A percentile compares a stretch with the other conserved stretches of the same genome.
Evolutionary conservation across 2,888 invertebrate genomes (phyloP).

Genomic region (Nudaria mundana): DNA sequence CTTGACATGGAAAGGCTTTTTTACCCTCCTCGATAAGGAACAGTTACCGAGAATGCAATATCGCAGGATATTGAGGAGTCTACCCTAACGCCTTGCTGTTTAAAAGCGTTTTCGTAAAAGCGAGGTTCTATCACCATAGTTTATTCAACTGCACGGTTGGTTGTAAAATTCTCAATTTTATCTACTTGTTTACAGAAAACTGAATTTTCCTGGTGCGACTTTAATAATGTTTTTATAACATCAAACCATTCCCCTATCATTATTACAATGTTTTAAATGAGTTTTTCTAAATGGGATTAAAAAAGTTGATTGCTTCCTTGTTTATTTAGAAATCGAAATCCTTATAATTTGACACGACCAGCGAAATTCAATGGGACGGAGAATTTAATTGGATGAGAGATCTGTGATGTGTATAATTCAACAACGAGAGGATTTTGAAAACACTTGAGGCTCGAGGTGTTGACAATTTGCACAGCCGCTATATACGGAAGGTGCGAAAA

Average conservation of each 20-base stretch:
- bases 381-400: conserved; percentile 15
- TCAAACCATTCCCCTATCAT: neutral
- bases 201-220: conserved; percentile 11
- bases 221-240: neutral
- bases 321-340: neutral
- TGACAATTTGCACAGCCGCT: conserved; percentile 47
- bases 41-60: conserved; percentile 46
- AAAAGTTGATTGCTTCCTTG: neutral
- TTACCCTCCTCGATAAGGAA: conserved; percentile 69
- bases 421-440: conserved; percentile 33
- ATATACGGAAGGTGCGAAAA: conserved; percentile 41
- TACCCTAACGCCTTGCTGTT: conserved; percentile 47
- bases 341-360: conserved; percentile 2
- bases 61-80: conserved; percentile 47
- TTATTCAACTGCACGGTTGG: conserved; percentile 17
- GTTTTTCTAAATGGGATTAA: neutral
- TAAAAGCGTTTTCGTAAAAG: conserved; percentile 50
- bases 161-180: conserved; percentile 22
- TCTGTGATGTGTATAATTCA: conserved; percentile 33
- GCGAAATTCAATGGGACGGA: conserved; percentile 10
- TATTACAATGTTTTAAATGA: neutral
- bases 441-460: conserved; percentile 36
- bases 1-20: conserved; percentile 77
- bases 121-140: conserved; percentile 36
- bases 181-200: conserved; percentile 16